A percentile compares a stretch with the other conserved stretches of the same genome.
Evolutionary conservation across 1,140 invertebrate species (phyloP).

Genomic region (Lethocerus indicus): DNA sequence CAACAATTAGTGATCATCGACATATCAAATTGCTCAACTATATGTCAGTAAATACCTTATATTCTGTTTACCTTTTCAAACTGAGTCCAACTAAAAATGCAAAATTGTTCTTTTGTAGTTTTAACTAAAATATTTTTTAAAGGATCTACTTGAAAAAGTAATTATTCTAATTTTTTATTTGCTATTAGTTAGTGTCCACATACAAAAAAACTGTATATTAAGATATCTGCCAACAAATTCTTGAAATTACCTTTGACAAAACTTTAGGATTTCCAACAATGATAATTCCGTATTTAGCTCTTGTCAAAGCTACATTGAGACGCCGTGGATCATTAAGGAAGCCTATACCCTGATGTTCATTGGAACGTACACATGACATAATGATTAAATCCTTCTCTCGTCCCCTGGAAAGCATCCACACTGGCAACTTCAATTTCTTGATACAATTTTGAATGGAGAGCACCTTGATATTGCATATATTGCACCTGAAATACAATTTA

Average conservation of each 20-base stretch:
- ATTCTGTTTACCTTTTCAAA: too few relatives aligned
- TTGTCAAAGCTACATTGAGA: slow-evolving; percentile 93
- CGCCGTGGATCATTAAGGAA: slow-evolving; percentile 95
- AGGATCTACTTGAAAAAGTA: background rate
- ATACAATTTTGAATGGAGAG: slow-evolving; percentile 90
- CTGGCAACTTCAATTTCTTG: slow-evolving; percentile 99
- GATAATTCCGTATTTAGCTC: slow-evolving; percentile 95
- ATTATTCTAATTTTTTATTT: background rate
- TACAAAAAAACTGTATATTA: background rate
- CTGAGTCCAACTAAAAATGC: too few relatives aligned
- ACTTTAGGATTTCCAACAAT: slow-evolving; percentile 99
- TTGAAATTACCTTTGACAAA: slow-evolving; percentile 57
- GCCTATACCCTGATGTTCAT: slow-evolving; percentile 80
- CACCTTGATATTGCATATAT: slow-evolving; percentile 98
- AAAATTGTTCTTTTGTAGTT: too few relatives aligned
- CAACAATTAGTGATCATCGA: background rate
- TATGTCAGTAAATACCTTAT: too few relatives aligned
- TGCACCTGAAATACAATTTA: slow-evolving; percentile 36
- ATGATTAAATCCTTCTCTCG: slow-evolving; percentile 99
- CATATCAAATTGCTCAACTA: too few relatives aligned
- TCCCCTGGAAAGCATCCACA: slow-evolving; percentile 95
- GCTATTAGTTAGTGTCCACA: background rate
- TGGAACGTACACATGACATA: slow-evolving; percentile 87
- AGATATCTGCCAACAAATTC: background rate
- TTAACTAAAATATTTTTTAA: background rate